phyloP scores from a whole-genome alignment of 2,888 invertebrate genomes.

The Molanna angustata region DNA sequence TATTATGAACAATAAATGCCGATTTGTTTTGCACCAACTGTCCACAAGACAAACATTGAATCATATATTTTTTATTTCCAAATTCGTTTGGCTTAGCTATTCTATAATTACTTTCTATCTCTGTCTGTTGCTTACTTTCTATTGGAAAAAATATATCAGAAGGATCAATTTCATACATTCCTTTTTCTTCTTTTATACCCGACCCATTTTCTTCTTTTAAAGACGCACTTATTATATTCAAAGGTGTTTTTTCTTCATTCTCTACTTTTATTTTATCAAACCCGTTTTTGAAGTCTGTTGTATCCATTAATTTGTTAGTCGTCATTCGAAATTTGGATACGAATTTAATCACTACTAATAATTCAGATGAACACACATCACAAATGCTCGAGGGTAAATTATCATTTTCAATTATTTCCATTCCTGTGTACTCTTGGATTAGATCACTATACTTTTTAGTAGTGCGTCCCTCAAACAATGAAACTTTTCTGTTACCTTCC shows the following conservation, averaged over 20 bases:
- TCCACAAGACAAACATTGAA: constrained; percentile 19
- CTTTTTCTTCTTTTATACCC: constrained; percentile 5
- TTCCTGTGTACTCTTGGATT: no score
- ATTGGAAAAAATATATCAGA: constrained; percentile 9
- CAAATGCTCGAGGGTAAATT: no score
- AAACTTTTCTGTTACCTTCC: no score
- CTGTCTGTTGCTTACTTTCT: background rate
- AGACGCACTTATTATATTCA: constrained; percentile 8
- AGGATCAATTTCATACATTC: constrained; percentile 2
- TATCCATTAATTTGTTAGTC: no score
- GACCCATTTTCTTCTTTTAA: constrained; percentile 6
- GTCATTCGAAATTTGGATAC: no score
- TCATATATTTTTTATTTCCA: constrained; percentile 13
- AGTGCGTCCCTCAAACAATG: no score
- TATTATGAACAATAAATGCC: constrained; percentile 20
- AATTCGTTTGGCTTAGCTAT: constrained; percentile 7
- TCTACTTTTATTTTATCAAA: no score
- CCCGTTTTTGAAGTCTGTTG: no score
- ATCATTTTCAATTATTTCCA: no score
- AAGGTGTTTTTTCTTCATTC: constrained; percentile 12
- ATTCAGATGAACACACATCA: no score
- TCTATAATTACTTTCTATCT: background rate
- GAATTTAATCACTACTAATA: no score
- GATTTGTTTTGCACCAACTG: constrained; percentile 17
- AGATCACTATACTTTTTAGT: no score